A percentile compares a stretch with the other conserved stretches of the same genome.
Evolutionary conservation across 2,113 vertebrate species (phyloP).

Genomic region (Oxygymnocypris stewartii): DNA sequence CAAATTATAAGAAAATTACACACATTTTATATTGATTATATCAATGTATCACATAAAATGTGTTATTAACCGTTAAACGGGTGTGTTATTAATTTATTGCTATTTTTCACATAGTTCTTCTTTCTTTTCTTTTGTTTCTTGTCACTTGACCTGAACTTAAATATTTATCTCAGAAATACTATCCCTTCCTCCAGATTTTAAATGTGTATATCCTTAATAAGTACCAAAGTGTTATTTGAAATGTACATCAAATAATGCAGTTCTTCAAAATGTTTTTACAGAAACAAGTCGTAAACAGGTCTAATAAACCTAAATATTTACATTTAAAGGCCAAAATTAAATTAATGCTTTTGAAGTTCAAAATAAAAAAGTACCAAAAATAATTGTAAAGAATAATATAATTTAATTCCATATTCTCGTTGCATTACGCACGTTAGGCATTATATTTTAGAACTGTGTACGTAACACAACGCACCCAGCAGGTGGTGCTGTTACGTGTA

Average conservation of each 20-base stretch:
- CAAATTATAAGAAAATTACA: background rate
- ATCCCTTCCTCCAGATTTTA: background rate
- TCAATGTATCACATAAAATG: background rate
- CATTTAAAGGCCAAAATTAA: background rate
- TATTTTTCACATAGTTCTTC: background rate
- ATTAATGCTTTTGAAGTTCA: background rate
- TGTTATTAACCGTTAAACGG: background rate
- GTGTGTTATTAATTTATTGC: background rate
- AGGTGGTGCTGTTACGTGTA: background rate
- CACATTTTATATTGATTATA: background rate
- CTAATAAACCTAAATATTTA: background rate
- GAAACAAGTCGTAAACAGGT: background rate
- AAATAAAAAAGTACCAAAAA: background rate
- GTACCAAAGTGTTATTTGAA: background rate
- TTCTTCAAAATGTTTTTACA: background rate
- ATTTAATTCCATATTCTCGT: too few relatives aligned
- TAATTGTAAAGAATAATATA: background rate
- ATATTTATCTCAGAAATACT: background rate
- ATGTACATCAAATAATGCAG: background rate
- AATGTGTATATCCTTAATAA: background rate
- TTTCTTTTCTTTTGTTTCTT: background rate
- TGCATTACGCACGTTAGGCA: too few relatives aligned
- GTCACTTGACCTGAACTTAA: background rate
- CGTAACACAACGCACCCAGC: background rate
- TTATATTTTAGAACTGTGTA: background rate